Base-by-base conservation (phyloP, 2,113 vertebrate genomes). In the Catharus bicknelli region DNA sequence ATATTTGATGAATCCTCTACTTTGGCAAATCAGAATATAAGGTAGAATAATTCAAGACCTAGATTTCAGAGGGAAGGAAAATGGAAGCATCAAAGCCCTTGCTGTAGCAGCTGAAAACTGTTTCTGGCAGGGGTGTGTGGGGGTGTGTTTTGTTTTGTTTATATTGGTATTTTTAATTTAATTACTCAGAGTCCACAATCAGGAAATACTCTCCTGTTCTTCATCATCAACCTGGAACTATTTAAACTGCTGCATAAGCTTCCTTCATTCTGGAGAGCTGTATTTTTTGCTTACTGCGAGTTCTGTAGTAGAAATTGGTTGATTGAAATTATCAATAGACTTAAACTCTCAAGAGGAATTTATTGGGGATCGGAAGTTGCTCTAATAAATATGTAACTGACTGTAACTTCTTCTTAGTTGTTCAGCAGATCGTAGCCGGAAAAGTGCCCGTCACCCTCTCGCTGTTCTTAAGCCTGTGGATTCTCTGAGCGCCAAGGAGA, bases 1-100 rank as follows among this genome's bases (percentile, higher is more conserved):
- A 77, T 98, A 92, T 98, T 98, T 96, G 97, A 98, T 90, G 98
- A 98, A 72, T 97, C 91, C 51, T 93, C 95, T 90, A 42, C 94
- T 95, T 69, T 55, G 87, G 70, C 95, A 94, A 94, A 90, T 67
- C 91, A 95, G 75, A 95, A 88, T 76, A 85, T 5, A 96, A 98
- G 97, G 98, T 98, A 95, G 54, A 26, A 40, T 66, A 79, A 55
- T 16, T 83, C 21, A 58, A 86, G 55, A 34, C 22, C 15, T 51
- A 27, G 3, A 43, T 73, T 70, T 82, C 43, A 53, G 50, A 55
- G 58, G 70, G 67, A 76, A n/a, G 61, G 42, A 17, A n/a, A 61
- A 55, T 1, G 1, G 16, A 68, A 72, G 7, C 40, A 42, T 10
- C 36, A 30, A 47, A 58, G 27, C 11, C 5, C 9, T 67, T 80